Evolutionary conservation across 2,113 vertebrate genomes (phyloP).

Genomic region (Physeter macrocephalus): DNA sequence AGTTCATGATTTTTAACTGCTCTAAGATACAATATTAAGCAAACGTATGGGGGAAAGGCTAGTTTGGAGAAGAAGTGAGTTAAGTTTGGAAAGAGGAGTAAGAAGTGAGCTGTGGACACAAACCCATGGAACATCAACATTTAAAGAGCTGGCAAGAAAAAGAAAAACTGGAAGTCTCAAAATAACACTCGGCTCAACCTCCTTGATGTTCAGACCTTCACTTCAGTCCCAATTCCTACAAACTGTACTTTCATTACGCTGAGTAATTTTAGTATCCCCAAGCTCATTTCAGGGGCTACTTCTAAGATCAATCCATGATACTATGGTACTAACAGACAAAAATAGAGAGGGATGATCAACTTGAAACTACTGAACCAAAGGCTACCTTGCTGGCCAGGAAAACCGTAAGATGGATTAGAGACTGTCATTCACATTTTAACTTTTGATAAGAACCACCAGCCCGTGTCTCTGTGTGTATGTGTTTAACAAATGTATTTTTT

Average conservation of each 20-base stretch:
- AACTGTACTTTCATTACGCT: not conserved
- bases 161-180: not conserved
- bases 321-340: not conserved
- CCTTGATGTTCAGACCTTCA: not conserved
- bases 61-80: not conserved
- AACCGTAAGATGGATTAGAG: not conserved
- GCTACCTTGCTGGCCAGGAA: not conserved
- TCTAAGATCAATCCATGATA: not conserved
- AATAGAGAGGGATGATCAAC: not conserved
- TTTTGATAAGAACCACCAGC: not conserved
- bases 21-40: not conserved
- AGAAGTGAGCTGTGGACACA: not conserved
- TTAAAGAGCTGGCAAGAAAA: not conserved
- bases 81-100: not conserved
- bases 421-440: accelerated
- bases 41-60: not conserved
- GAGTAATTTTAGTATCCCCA: not conserved
- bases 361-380: not conserved
- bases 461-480: not conserved
- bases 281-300: not conserved
- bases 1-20: not conserved
- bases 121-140: not conserved
- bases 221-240: not conserved
- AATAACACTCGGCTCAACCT: not conserved
- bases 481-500: not conserved